These are phyloP conservation scores for Lipophrys pholis DNA, from an alignment of 2,113 vertebrate species.

Conservation along the genomic window DNA sequence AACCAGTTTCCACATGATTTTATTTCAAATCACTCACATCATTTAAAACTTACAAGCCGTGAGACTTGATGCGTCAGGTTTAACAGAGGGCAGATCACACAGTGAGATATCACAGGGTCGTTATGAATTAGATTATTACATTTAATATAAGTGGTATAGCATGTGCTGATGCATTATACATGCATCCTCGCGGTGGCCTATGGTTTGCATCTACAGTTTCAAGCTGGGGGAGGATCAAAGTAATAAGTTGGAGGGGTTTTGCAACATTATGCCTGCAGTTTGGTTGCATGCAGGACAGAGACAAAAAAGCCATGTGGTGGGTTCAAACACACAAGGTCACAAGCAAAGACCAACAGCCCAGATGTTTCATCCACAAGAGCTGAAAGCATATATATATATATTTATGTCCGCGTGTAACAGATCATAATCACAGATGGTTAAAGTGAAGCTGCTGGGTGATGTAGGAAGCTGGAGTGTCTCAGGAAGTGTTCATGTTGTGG, in stretches of 20 bases:
- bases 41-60: constrained; percentile 65
- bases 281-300: constrained; percentile 23
- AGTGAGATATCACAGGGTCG: constrained; percentile 58
- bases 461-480: constrained; percentile 12
- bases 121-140: neutral
- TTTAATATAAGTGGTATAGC: constrained; percentile 27
- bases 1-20: neutral
- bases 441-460: constrained; percentile 22
- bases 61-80: constrained; percentile 66
- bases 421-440: neutral
- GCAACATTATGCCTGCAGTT: constrained; percentile 23
- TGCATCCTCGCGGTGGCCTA: constrained; percentile 5
- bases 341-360: neutral
- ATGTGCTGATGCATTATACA: constrained; percentile 11
- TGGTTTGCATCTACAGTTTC: constrained; percentile 19
- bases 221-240: constrained; percentile 27
- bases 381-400: neutral
- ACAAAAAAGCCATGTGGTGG: constrained; percentile 3
- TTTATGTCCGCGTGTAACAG: neutral
- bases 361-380: constrained; percentile 12
- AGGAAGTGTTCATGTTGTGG: constrained; percentile 9
- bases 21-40: constrained; percentile 64
- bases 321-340: constrained; percentile 12
- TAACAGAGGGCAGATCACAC: constrained; percentile 31
- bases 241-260: constrained; percentile 21